Conservation (phyloP, 2,888 invertebrate genomes). For the Oxystoma pomonae region DNA sequence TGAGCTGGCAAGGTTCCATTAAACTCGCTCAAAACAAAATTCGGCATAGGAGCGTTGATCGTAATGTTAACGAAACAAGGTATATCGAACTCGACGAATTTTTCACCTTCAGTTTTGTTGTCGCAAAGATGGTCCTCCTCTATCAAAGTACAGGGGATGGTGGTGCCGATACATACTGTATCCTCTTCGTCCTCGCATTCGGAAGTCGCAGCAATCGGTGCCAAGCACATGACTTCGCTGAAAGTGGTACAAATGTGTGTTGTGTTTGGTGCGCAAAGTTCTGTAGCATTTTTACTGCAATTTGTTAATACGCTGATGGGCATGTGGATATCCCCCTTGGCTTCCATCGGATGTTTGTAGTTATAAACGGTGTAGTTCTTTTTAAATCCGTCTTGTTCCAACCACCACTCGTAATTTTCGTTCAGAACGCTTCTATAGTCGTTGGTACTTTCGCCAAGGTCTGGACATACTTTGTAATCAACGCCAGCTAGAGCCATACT, state of each 20-base stretch:
- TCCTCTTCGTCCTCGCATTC: conserved; percentile 33
- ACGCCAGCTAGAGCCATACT: conserved; percentile 41
- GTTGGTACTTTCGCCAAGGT: conserved; percentile 17
- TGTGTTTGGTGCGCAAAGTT: conserved; percentile 38
- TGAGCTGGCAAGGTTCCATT: conserved; percentile 29
- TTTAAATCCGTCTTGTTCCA: conserved; percentile 35
- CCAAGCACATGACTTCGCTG: conserved; percentile 40
- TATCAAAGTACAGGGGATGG: conserved; percentile 31
- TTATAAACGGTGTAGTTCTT: conserved; percentile 39
- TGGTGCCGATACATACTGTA: conserved; percentile 31
- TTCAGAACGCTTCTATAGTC: conserved; percentile 29
- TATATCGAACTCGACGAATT: conserved; percentile 23
- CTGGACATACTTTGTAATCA: conserved; percentile 30
- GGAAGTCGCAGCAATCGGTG: conserved; percentile 27
- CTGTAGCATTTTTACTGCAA: conserved; percentile 39
- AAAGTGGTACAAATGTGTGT: conserved; percentile 39
- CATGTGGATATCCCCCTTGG: conserved; percentile 37
- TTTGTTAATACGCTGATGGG: conserved; percentile 37
- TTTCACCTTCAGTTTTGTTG: conserved; percentile 29
- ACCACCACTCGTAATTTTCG: conserved; percentile 33
- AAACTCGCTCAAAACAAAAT: conserved; percentile 26
- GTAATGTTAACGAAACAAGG: conserved; percentile 43
- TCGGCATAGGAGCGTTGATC: conserved; percentile 32
- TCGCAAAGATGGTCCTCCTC: conserved; percentile 29
- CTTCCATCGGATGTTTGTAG: conserved; percentile 37